Evolutionary conservation across 1,140 invertebrate species (phyloP).

Genomic region (Eueides isabella): DNA sequence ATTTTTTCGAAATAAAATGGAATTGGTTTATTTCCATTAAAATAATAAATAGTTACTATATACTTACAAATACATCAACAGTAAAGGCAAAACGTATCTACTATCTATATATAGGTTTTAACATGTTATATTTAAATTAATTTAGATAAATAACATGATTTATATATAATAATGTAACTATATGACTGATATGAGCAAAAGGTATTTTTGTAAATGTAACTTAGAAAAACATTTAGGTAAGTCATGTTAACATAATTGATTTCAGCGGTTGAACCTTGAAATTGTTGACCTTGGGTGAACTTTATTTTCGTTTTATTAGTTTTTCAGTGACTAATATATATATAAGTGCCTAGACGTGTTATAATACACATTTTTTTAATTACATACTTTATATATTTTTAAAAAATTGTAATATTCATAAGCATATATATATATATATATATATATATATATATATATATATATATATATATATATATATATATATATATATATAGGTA

Average conservation of each 20-base stretch:
- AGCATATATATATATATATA: background rate
- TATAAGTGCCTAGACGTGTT: background rate
- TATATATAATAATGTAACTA: background rate
- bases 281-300: slow-evolving; percentile 11
- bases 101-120: background rate
- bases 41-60: background rate
- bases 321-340: background rate
- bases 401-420: background rate
- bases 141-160: slow-evolving; percentile 1
- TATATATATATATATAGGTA: too few relatives aligned
- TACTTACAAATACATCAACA: too few relatives aligned
- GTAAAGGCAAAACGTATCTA: too few relatives aligned
- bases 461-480: background rate
- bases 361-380: background rate
- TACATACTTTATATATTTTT: background rate
- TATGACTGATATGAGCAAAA: slow-evolving; percentile 65
- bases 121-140: background rate
- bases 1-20: too few relatives aligned
- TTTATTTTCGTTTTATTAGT: slow-evolving; percentile 7
- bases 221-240: background rate
- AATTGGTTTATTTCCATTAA: background rate
- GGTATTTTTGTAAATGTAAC: slow-evolving; percentile 62
- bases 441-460: background rate
- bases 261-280: slow-evolving; percentile 7
- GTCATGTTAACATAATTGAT: background rate